These are phyloP conservation scores for Nixonia krombeini DNA, from an alignment of 1,140 invertebrate species.

Conservation along the genomic window DNA sequence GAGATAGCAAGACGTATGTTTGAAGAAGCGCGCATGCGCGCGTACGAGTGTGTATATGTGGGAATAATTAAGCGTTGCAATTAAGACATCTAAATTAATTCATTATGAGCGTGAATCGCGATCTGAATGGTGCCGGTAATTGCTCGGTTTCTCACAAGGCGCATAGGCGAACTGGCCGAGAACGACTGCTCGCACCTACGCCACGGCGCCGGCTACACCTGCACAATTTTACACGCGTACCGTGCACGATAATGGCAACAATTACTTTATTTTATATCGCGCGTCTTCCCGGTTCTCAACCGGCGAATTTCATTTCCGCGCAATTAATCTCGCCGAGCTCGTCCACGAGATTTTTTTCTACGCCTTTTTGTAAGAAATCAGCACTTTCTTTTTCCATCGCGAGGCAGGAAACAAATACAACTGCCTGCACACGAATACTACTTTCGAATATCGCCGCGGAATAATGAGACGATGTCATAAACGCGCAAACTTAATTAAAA, in stretches of 20 bases:
- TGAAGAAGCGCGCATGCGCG: constrained; percentile 15
- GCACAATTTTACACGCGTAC: constrained; percentile 40
- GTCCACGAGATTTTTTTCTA: constrained; percentile 8
- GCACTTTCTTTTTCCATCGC: constrained; percentile 35
- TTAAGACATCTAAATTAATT: constrained; percentile 72
- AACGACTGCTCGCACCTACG: constrained; percentile 16
- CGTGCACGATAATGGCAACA: constrained; percentile 63
- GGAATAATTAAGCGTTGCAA: constrained; percentile 69
- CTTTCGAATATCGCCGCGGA: constrained; percentile 18
- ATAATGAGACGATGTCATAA: too few relatives aligned
- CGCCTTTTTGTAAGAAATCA: constrained; percentile 17
- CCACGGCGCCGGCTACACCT: constrained; percentile 31
- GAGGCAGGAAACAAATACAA: constrained; percentile 2
- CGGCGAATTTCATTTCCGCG: constrained; percentile 64
- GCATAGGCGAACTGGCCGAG: constrained; percentile 16
- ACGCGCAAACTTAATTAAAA: too few relatives aligned
- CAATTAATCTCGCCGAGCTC: constrained; percentile 43
- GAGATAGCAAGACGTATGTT: constrained; percentile 17
- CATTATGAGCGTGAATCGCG: constrained; percentile 45
- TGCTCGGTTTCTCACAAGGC: constrained; percentile 68
- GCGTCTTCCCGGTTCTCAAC: constrained; percentile 61
- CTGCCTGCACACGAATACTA: neutral
- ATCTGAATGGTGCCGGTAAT: constrained; percentile 63
- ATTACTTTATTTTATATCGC: constrained; percentile 68
- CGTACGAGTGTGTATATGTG: constrained; percentile 43